Evolutionary conservation across 2,888 invertebrate genomes (phyloP).

Genomic region (Automeris io): DNA sequence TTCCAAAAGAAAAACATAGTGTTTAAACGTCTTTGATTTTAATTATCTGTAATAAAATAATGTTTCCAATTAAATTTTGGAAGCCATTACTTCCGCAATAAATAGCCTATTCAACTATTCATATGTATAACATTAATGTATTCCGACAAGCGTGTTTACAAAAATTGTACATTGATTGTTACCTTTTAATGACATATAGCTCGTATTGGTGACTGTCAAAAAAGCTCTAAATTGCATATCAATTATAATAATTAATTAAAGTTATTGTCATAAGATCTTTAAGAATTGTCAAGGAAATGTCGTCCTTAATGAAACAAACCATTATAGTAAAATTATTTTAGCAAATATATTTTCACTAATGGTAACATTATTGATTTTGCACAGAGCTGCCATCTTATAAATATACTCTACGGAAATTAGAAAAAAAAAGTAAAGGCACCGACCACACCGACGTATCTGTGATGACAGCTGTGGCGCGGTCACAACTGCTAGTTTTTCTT

Average conservation of each 20-base stretch:
- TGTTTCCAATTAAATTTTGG: conserved; percentile 72
- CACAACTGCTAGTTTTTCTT: no score
- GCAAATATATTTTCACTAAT: conserved; percentile 40
- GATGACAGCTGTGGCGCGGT: no score
- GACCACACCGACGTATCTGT: background rate
- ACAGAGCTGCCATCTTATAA: conserved; percentile 36
- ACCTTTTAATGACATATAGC: conserved; percentile 48
- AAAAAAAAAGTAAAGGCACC: background rate
- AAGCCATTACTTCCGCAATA: conserved; percentile 78
- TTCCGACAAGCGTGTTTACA: conserved; percentile 78
- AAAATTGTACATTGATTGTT: conserved; percentile 64
- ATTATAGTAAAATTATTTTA: conserved; percentile 47
- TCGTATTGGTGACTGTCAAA: conserved; percentile 33
- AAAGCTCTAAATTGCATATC: conserved; percentile 52
- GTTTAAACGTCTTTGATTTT: conserved; percentile 31
- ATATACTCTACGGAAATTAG: background rate
- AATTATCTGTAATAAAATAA: conserved; percentile 49
- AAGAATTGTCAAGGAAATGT: conserved; percentile 41
- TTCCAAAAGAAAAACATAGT: conserved; percentile 28
- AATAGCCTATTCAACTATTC: conserved; percentile 70
- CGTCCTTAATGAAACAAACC: conserved; percentile 42
- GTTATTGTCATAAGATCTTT: conserved; percentile 25
- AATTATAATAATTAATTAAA: conserved; percentile 20
- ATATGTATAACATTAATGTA: conserved; percentile 62
- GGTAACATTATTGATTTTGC: conserved; percentile 68